Evolutionary conservation across 2,113 vertebrate species (phyloP).

Genomic region (Amblyopsis rosae): DNA sequence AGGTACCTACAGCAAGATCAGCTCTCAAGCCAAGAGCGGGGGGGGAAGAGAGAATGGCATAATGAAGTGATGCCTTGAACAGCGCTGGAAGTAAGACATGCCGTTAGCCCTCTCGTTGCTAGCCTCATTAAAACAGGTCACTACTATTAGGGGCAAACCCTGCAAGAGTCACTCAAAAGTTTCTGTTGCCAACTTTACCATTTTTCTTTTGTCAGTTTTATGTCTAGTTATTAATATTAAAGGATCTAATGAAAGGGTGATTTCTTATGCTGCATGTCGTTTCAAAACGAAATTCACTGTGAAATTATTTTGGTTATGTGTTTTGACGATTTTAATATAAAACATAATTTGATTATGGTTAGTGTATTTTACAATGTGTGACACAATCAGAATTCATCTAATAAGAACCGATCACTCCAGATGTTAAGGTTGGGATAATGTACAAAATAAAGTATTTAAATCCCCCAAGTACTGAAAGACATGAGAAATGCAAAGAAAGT

Average conservation of each 20-base stretch:
- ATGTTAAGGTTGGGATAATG: constrained; percentile 37
- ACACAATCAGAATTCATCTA: constrained; percentile 25
- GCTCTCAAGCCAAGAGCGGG: not conserved
- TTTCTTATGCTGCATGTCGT: too few relatives aligned
- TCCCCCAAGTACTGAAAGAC: not conserved
- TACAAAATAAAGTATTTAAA: not conserved
- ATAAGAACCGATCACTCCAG: constrained; percentile 35
- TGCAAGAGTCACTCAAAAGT: constrained; percentile 35
- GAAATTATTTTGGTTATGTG: too few relatives aligned
- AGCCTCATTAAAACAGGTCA: constrained; percentile 26
- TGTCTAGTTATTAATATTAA: too few relatives aligned
- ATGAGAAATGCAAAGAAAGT: constrained; percentile 10
- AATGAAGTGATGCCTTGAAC: constrained; percentile 22
- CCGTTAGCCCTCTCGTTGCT: constrained; percentile 6
- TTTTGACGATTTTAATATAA: too few relatives aligned
- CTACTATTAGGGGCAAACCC: not conserved
- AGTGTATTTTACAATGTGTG: too few relatives aligned
- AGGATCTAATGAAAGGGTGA: too few relatives aligned
- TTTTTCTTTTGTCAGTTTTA: constrained; percentile 3
- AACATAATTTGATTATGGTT: too few relatives aligned
- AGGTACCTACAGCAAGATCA: constrained; percentile 5
- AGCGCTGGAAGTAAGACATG: constrained; percentile 7
- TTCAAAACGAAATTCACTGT: too few relatives aligned
- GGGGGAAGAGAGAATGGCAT: not conserved
- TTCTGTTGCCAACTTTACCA: constrained; percentile 20